Evolutionary conservation across 1,140 invertebrate genomes (phyloP).

Genomic region (Calephelis nemesis): DNA sequence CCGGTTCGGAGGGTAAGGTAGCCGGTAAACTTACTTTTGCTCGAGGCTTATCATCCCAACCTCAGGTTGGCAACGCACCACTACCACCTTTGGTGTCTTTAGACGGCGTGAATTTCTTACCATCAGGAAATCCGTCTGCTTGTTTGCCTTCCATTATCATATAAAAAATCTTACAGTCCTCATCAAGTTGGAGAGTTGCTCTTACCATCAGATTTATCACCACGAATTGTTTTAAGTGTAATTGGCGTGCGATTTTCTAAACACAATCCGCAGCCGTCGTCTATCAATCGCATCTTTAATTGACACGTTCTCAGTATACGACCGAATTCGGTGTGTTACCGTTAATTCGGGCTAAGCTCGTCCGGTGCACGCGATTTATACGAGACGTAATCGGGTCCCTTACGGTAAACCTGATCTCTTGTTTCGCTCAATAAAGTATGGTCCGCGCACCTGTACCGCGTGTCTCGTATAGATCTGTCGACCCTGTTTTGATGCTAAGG

Average conservation of each 20-base stretch:
- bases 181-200: too few species aligned
- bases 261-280: conserved; percentile 22
- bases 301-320: conserved; percentile 38
- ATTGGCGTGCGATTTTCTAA: conserved; percentile 26
- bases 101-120: too few species aligned
- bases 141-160: too few species aligned
- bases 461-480: conserved; percentile 29
- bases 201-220: neutral
- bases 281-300: conserved; percentile 43
- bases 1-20: too few species aligned
- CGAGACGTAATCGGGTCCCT: conserved; percentile 65
- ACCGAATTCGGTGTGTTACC: conserved; percentile 60
- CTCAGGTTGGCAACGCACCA: too few species aligned
- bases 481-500: conserved; percentile 25
- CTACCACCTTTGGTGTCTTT: too few species aligned
- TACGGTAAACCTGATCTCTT: conserved; percentile 57
- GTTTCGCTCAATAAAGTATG: conserved; percentile 31
- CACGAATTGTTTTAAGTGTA: conserved; percentile 14
- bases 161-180: too few species aligned
- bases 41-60: too few species aligned
- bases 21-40: too few species aligned
- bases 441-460: conserved; percentile 31
- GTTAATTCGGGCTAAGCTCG: conserved; percentile 51
- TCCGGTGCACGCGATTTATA: conserved; percentile 58
- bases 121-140: too few species aligned